Base-by-base conservation (phyloP, 2,113 vertebrate genomes). In the Carassius gibelio region DNA sequence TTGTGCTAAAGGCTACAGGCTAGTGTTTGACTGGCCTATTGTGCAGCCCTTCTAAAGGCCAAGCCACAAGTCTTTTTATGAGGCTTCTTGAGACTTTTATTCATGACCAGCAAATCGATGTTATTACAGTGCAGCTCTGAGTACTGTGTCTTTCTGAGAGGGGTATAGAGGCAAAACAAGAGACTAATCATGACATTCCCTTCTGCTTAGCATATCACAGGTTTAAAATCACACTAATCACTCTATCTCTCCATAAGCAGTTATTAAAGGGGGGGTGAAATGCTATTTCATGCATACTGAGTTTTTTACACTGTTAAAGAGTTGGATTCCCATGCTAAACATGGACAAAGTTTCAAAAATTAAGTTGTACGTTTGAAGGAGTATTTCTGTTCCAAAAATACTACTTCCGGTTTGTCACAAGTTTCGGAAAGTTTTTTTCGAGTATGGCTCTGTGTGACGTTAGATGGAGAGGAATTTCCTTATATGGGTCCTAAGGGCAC, bases 161-260 rank as follows among this genome's bases (percentile, higher is more conserved):
- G 34, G 81, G 83, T 79, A 87, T 89, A 83, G 72, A 89, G 89
- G 74, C 86, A 91, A 91, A 92, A 87, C 87, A 89, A 87, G 88
- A 45, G 52, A 76, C 86, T 88, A 91, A 90, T 91, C 88, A 89
- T 81, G 85, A 82, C 77, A 86, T 91, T 88, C 88, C 85, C 89
- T 64, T 48, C 57, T 75, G 82, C 84, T 48, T 81, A 88, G 77
- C 78, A 88, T 81, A 86, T 77, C 81, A 84, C 36, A 62, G 4
- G 45, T 61, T 84, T 11, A 82, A 38, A 78, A 77, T 74, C 84
- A 82, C 86, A 89, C 87, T 61, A 23, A 74, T 48, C 42, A 74
- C 42, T 75, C 68, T 30, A 36, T 36, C 50, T 42, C 79, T 84
- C 84, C 36, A 81, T 62, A 90, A 84, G 89, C 88, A 89, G 82